Evolutionary conservation across 2,888 invertebrate species (phyloP).

Genomic region (Phaedon cochleariae): DNA sequence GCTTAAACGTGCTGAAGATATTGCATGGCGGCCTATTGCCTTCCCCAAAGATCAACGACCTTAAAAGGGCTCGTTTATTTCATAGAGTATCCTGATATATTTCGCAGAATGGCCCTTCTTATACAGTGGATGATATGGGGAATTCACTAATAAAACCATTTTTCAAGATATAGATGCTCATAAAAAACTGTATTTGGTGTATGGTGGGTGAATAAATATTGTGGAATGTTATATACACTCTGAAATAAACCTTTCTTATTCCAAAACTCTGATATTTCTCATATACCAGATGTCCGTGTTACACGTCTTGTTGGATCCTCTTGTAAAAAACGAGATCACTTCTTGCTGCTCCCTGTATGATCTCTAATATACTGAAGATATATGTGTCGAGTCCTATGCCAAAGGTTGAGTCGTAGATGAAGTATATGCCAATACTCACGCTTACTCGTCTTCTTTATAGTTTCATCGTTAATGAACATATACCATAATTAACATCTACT

Average conservation of each 20-base stretch:
- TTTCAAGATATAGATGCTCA: conserved; percentile 11
- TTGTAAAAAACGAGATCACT: too few relatives aligned
- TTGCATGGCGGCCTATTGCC: conserved; percentile 20
- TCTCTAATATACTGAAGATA: too few relatives aligned
- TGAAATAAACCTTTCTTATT: conserved; percentile 4
- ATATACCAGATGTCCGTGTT: too few relatives aligned
- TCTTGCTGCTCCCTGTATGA: too few relatives aligned
- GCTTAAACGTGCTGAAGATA: conserved; percentile 25
- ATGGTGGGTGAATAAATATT: conserved; percentile 18
- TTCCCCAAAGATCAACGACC: conserved; percentile 35
- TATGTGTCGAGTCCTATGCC: too few relatives aligned
- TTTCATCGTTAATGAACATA: too few relatives aligned
- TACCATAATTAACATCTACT: too few relatives aligned
- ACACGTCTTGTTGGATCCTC: too few relatives aligned
- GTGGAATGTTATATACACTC: conserved; percentile 11
- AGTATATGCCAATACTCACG: not conserved
- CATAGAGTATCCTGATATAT: conserved; percentile 34
- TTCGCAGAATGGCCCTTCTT: conserved; percentile 22
- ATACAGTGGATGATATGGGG: conserved; percentile 27
- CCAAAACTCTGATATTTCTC: too few relatives aligned
- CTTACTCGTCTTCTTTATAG: too few relatives aligned
- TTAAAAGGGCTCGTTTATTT: conserved; percentile 29
- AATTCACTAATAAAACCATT: conserved; percentile 25
- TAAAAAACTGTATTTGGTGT: conserved; percentile 18
- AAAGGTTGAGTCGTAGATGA: not conserved